Base-by-base conservation (phyloP, 1,140 invertebrate species). In the Aphelinus certus region DNA sequence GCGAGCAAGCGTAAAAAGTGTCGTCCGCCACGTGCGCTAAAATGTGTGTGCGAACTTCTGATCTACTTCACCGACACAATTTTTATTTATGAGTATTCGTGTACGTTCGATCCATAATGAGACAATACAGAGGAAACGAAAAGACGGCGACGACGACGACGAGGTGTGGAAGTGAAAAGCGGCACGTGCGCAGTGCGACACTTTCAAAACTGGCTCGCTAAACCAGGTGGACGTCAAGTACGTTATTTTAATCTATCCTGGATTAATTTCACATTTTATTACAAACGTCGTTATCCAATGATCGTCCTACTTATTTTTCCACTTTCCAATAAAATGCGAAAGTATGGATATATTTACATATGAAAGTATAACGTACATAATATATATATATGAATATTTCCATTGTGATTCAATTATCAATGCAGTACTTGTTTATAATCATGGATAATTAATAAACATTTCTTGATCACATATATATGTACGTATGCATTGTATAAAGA, bases 401-500 rank as follows among this genome's bases (percentile, higher is more conserved):
- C 26, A 26, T 26, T 26, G 26, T 26, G 26, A 26, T 26, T 26
- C 26, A 26, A 26, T 26, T 26, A 26, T 26, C 26, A 26, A 26
- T 26, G 26, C 26, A 26, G 26, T 26, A 26, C 26, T 26, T 26
- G 26, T 26, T 26, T 26, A 26, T 26, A 26, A 26, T 26, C 26
- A 26, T 26, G 26, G 26, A 26, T 26, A 26, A 26, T 26, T 26
- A 26, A 26, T 26, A 26, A 26, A 26, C 26, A 26, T 26, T 26
- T 26, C 26, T 26, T 26, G 26, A 26, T 26, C 26, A 77, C 57
- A 79, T 79, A 78, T 79, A 70, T 71, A 69, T 79, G 76, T 79
- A 75, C 67, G 64, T 78, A 77, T 74, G 76, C 71, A 76, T 7
- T 81, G 76, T 81, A 79, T 80, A 81, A 79, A 79, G 45, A 71